A percentile compares a stretch with the other conserved stretches of the same genome.
These are phyloP conservation scores for Characodon lateralis DNA, from an alignment of 2,797 vertebrate species.

Conservation along the genomic window DNA sequence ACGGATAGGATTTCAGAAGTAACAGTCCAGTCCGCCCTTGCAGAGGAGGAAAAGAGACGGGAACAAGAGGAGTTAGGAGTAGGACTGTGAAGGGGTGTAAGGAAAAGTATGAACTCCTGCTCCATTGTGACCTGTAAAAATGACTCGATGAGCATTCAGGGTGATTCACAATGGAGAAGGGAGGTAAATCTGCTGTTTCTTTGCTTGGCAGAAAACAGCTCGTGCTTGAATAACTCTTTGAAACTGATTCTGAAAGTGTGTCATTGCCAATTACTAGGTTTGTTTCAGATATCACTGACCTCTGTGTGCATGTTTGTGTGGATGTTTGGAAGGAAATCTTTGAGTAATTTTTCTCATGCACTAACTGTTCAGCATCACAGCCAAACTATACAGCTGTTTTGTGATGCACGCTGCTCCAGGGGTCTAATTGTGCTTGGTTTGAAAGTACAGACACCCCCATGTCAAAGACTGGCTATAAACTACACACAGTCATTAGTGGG, in stretches of 20 bases:
- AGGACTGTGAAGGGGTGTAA: conserved; percentile 26
- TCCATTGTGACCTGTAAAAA: conserved; percentile 71
- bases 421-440: conserved; percentile 69
- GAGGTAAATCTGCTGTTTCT: conserved; percentile 56
- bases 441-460: conserved; percentile 68
- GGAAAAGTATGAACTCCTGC: conserved; percentile 67
- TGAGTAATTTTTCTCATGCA: conserved; percentile 48
- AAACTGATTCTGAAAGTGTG: conserved; percentile 67
- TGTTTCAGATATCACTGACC: conserved; percentile 66
- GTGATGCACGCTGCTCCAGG: conserved; percentile 58
- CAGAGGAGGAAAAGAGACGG: conserved; percentile 15
- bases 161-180: conserved; percentile 63
- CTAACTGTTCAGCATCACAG: conserved; percentile 46
- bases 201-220: conserved; percentile 54
- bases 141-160: conserved; percentile 65
- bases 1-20: too few relatives aligned
- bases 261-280: conserved; percentile 69
- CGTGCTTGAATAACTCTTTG: conserved; percentile 58
- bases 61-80: conserved; percentile 35
- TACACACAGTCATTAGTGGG: conserved; percentile 75
- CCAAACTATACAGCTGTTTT: conserved; percentile 57
- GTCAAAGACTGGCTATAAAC: conserved; percentile 74
- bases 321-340: conserved; percentile 42
- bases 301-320: conserved; percentile 10
- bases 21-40: too few relatives aligned